phyloP scores from a whole-genome alignment of 1,140 invertebrate species.

The Drosophila funebris region DNA sequence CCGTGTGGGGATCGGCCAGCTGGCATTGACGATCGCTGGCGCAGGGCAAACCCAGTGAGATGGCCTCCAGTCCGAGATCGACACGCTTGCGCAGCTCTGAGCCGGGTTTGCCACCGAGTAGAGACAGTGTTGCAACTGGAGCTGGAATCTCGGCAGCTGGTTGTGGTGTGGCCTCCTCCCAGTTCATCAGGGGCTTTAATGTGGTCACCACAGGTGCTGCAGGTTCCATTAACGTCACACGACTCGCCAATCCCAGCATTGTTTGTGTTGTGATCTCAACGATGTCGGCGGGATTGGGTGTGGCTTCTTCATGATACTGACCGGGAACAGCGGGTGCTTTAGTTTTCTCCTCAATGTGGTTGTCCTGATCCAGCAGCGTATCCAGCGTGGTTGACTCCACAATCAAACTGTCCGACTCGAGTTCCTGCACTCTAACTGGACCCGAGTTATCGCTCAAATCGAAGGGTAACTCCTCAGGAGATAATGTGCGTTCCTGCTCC shows the following conservation, averaged over 20 bases:
- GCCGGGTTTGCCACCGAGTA: constrained; percentile 41
- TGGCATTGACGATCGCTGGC: constrained; percentile 91
- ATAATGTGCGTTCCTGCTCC: constrained; percentile 45
- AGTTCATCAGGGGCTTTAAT: constrained; percentile 65
- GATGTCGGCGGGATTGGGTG: constrained; percentile 70
- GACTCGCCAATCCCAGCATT: constrained; percentile 79
- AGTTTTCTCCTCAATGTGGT: constrained; percentile 55
- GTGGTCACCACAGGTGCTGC: constrained; percentile 76
- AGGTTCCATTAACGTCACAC: constrained; percentile 84
- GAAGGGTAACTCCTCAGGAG: constrained; percentile 73
- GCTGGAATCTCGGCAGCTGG: constrained; percentile 35
- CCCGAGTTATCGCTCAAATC: constrained; percentile 52
- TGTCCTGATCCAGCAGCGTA: constrained; percentile 51
- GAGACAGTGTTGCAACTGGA: constrained; percentile 5
- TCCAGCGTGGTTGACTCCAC: constrained; percentile 67
- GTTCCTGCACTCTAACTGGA: constrained; percentile 50
- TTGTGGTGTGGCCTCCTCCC: constrained; percentile 62
- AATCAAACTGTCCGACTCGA: constrained; percentile 72
- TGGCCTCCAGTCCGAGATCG: constrained; percentile 85
- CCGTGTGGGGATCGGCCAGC: constrained; percentile 90
- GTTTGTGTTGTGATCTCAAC: constrained; percentile 83
- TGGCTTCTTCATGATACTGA: constrained; percentile 60
- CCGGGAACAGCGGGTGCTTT: not conserved
- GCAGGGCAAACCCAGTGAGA: constrained; percentile 91
- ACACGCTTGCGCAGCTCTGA: constrained; percentile 83